phyloP scores from a whole-genome alignment of 2,797 vertebrate genomes.

The Rhinatrema bivittatum region DNA sequence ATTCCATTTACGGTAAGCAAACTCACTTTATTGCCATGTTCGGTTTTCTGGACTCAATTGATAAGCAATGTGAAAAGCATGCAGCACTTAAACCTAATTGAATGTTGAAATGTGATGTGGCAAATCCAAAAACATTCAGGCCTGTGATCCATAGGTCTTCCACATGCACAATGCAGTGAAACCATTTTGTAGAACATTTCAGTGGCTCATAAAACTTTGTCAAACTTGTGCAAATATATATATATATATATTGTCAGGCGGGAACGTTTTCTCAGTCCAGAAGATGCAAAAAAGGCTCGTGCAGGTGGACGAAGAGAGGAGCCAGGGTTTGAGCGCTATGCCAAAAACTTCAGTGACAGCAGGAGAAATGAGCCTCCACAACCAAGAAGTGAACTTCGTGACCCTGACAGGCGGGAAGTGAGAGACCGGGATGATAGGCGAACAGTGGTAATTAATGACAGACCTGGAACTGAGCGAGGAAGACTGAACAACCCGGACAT shows the following conservation, averaged over 20 bases:
- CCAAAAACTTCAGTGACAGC: constrained; percentile 80
- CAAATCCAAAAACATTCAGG: too few relatives aligned
- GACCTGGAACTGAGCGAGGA: constrained; percentile 42
- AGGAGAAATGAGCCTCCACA: constrained; percentile 72
- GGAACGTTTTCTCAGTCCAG: constrained; percentile 79
- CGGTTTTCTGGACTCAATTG: too few relatives aligned
- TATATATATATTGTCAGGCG: constrained; percentile 62
- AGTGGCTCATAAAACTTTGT: too few relatives aligned
- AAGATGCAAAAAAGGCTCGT: constrained; percentile 84
- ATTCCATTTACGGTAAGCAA: too few relatives aligned
- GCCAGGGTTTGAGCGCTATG: constrained; percentile 79
- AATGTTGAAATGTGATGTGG: too few relatives aligned
- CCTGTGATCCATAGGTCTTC: too few relatives aligned
- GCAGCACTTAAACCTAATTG: too few relatives aligned
- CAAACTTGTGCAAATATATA: too few relatives aligned
- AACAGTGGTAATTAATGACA: constrained; percentile 72
- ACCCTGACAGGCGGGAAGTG: constrained; percentile 78
- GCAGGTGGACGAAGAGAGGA: constrained; percentile 72
- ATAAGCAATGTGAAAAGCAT: too few relatives aligned
- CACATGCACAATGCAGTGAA: too few relatives aligned
- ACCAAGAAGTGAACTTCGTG: constrained; percentile 71
- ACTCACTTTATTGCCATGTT: too few relatives aligned
- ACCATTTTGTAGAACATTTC: too few relatives aligned
- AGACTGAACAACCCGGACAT: constrained; percentile 52
- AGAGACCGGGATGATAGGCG: constrained; percentile 78